phyloP scores from a whole-genome alignment of 2,113 vertebrate species.

The Oenanthe melanoleuca region DNA sequence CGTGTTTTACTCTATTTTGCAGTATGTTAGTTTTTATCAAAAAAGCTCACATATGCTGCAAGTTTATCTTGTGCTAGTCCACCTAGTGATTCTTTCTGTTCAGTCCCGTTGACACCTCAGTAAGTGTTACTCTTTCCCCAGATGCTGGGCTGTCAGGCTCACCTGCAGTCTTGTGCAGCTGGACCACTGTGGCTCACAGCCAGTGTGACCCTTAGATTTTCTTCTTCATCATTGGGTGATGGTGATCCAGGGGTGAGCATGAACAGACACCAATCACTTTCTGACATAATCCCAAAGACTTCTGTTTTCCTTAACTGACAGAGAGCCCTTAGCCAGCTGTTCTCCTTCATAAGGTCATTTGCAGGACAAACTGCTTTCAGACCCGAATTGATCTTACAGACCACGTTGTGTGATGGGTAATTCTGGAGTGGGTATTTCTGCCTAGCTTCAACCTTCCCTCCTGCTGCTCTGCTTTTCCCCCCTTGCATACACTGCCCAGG shows the following conservation, averaged over 20 bases:
- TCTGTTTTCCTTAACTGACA: neutral
- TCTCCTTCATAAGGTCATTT: neutral
- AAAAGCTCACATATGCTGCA: neutral
- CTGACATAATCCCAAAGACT: neutral
- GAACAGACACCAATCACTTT: neutral
- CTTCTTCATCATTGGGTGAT: neutral
- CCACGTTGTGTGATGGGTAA: neutral
- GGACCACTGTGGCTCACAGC: neutral
- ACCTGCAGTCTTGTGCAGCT: neutral
- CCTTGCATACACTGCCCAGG: neutral
- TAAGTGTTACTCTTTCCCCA: neutral
- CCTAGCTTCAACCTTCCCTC: neutral
- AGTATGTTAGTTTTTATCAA: neutral
- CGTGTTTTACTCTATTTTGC: neutral
- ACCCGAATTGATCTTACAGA: neutral
- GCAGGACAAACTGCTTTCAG: slow-evolving; percentile 18
- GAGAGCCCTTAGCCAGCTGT: neutral
- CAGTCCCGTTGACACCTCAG: neutral
- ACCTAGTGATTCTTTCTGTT: neutral
- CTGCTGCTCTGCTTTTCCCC: neutral
- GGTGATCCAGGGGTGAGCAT: neutral
- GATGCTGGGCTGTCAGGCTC: fast-evolving
- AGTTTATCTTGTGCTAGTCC: neutral
- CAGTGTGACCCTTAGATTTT: neutral
- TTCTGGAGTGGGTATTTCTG: neutral